Evolutionary conservation across 2,113 vertebrate genomes (phyloP).

Genomic region (Malurus alboscapulatus): DNA sequence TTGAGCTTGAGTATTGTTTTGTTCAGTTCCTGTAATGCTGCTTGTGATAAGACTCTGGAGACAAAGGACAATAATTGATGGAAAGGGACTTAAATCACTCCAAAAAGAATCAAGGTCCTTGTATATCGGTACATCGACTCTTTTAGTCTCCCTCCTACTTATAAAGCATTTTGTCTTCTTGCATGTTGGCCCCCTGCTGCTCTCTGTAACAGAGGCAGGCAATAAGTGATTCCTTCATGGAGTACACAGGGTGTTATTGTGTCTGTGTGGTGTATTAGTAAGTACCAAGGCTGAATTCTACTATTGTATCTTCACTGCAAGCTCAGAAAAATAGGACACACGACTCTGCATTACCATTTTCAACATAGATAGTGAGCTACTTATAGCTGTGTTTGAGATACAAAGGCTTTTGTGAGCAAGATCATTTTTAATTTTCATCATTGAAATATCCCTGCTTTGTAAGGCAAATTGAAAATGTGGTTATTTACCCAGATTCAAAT

Average conservation of each 20-base stretch:
- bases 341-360: slow-evolving; percentile 69
- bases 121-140: slow-evolving; percentile 71
- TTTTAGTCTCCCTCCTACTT: slow-evolving; percentile 75
- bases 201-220: slow-evolving; percentile 78
- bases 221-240: slow-evolving; percentile 92
- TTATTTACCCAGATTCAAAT: slow-evolving; percentile 41
- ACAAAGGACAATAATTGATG: slow-evolving; percentile 93
- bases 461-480: slow-evolving; percentile 33
- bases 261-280: slow-evolving; percentile 89
- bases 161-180: slow-evolving; percentile 73
- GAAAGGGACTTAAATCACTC: slow-evolving; percentile 76
- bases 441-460: slow-evolving; percentile 37
- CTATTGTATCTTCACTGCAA: slow-evolving; percentile 87
- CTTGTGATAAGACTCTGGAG: slow-evolving; percentile 87
- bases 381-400: slow-evolving; percentile 66
- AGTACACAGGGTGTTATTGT: slow-evolving; percentile 91
- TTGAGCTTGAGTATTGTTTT: slow-evolving; percentile 85
- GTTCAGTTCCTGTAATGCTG: slow-evolving; percentile 89
- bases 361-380: slow-evolving; percentile 76
- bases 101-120: slow-evolving; percentile 80
- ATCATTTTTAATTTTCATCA: slow-evolving; percentile 65
- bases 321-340: slow-evolving; percentile 79
- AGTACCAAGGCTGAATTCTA: slow-evolving; percentile 92
- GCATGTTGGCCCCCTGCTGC: slow-evolving; percentile 69
- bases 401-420: slow-evolving; percentile 69